These are phyloP conservation scores for Platycheirus rosarum DNA, from an alignment of 2,888 invertebrate genomes.

Conservation along the genomic window DNA sequence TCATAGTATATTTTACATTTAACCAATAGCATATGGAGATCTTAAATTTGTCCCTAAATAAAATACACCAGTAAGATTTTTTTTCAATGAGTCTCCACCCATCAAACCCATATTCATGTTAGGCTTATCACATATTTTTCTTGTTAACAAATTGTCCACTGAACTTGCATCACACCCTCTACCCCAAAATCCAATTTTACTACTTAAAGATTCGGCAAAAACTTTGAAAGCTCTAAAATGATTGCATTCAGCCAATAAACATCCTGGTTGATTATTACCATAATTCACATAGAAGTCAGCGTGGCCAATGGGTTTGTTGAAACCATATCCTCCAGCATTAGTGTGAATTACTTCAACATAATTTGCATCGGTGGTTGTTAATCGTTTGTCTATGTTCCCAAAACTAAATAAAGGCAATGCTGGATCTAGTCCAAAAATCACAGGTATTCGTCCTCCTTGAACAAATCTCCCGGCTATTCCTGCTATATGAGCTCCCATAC, in stretches of 20 bases:
- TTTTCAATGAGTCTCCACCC: conserved; percentile 77
- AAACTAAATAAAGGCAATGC: conserved; percentile 83
- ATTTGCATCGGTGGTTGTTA: conserved; percentile 86
- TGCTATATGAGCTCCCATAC: conserved; percentile 86
- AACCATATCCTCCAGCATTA: conserved; percentile 83
- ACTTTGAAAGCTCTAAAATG: conserved; percentile 80
- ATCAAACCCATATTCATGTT: conserved; percentile 74
- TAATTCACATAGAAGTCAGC: conserved; percentile 86
- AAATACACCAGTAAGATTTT: conserved; percentile 77
- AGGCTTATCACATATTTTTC: conserved; percentile 76
- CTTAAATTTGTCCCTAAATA: conserved; percentile 78
- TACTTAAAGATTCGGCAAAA: conserved; percentile 76
- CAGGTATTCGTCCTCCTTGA: conserved; percentile 77
- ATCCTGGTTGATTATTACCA: conserved; percentile 86
- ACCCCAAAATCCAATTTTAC: conserved; percentile 73
- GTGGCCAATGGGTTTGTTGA: conserved; percentile 83
- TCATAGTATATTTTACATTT: not conserved
- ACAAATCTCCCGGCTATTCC: conserved; percentile 84
- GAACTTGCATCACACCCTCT: conserved; percentile 76
- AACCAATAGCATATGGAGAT: conserved; percentile 75
- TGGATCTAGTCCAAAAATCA: conserved; percentile 86
- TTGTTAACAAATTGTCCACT: conserved; percentile 77
- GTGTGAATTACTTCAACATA: conserved; percentile 91
- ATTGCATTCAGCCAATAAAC: conserved; percentile 81
- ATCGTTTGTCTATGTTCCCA: conserved; percentile 77